Percentiles rank a stretch among this genome's conserved stretches.
phyloP scores from a whole-genome alignment of 2,113 vertebrate species.

The Poeciliopsis prolifica region DNA sequence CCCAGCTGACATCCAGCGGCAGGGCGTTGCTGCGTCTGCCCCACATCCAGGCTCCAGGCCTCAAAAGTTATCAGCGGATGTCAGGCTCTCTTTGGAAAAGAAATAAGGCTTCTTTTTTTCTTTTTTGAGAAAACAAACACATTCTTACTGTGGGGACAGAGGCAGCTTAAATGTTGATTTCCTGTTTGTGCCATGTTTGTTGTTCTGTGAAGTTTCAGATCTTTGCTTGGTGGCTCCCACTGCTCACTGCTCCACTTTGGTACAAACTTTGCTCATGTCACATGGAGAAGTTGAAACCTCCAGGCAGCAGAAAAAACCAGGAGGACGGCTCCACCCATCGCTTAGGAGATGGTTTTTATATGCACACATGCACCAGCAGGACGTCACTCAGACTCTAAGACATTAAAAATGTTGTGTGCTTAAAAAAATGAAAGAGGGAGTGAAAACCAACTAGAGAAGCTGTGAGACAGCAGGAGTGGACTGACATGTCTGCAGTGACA shows the following conservation, averaged over 20 bases:
- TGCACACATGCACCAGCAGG: conserved; percentile 31
- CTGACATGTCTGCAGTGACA: conserved; percentile 43
- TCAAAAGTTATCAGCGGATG: conserved; percentile 41
- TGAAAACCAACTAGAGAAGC: neutral
- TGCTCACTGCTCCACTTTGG: neutral
- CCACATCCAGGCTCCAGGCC: neutral
- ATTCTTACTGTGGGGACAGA: conserved; percentile 5
- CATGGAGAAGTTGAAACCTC: conserved; percentile 6
- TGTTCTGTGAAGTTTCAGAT: conserved; percentile 22
- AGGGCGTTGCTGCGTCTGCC: too few relatives aligned
- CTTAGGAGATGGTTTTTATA: conserved; percentile 51
- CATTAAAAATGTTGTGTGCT: conserved; percentile 19
- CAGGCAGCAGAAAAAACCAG: conserved; percentile 13
- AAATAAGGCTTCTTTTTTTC: conserved; percentile 38
- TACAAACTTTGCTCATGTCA: neutral
- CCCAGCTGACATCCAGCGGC: conserved; percentile 39
- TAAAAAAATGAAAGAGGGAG: neutral
- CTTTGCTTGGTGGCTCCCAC: conserved; percentile 4
- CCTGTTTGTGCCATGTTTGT: neutral
- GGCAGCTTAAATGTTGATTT: conserved; percentile 28
- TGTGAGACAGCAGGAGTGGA: conserved; percentile 8
- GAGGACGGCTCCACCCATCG: conserved; percentile 6
- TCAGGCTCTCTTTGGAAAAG: conserved; percentile 42
- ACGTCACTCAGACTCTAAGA: conserved; percentile 34
- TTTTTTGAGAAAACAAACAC: neutral